A percentile compares a stretch with the other conserved stretches of the same genome.
Evolutionary conservation across 2,888 invertebrate species (phyloP).

Genomic region (Yponomeuta sedellus): DNA sequence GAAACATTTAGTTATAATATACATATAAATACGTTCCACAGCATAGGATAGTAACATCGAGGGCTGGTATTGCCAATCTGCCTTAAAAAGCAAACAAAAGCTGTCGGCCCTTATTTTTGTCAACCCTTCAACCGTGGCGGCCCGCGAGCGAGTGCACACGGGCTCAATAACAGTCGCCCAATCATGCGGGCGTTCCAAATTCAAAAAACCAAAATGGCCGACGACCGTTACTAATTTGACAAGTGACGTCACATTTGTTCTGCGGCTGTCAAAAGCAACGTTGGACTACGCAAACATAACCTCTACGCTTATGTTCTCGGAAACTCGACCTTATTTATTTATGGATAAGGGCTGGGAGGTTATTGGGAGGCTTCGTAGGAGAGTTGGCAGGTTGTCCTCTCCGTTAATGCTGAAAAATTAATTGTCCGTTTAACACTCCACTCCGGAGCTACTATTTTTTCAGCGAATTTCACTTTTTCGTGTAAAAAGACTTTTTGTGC

Average conservation of each 20-base stretch:
- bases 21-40: no score
- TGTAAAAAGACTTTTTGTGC: neutral
- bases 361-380: neutral
- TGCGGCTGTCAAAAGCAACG: conserved; percentile 35
- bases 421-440: neutral
- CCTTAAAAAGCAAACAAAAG: neutral
- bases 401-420: conserved; percentile 3
- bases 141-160: conserved; percentile 37
- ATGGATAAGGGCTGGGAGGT: neutral
- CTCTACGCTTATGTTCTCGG: neutral
- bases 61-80: neutral
- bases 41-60: no score
- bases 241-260: conserved; percentile 64
- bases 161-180: conserved; percentile 56
- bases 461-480: neutral
- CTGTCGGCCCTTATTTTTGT: neutral
- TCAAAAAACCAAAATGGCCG: conserved; percentile 65
- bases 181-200: conserved; percentile 61
- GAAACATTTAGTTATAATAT: no score
- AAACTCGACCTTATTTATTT: neutral
- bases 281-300: conserved; percentile 6
- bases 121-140: conserved; percentile 26
- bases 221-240: conserved; percentile 69
- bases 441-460: neutral
- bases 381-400: neutral